These are phyloP conservation scores for Psilopogon haemacephalus DNA, from an alignment of 2,113 vertebrate species.

Conservation along the genomic window DNA sequence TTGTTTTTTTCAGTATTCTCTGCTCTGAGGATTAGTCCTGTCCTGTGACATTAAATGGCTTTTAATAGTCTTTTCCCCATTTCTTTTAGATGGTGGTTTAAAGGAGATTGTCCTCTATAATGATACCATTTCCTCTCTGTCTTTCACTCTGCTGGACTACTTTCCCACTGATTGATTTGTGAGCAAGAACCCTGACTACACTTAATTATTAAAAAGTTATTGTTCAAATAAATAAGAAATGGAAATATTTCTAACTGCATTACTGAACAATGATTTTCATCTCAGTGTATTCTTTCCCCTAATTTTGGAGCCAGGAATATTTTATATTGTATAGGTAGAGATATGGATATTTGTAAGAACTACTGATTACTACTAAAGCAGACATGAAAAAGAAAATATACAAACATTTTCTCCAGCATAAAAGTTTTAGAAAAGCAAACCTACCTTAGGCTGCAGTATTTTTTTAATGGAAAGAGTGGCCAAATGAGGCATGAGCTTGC, in stretches of 20 bases:
- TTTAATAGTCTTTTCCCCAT: not conserved
- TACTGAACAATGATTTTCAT: not conserved
- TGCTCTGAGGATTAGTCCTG: not conserved
- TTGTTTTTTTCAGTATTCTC: not conserved
- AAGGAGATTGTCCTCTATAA: not conserved
- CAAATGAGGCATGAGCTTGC: not conserved
- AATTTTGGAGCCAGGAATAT: not conserved
- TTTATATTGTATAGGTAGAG: not conserved
- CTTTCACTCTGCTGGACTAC: not conserved
- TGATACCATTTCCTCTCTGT: not conserved
- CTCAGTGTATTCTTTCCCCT: not conserved
- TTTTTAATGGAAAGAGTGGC: not conserved
- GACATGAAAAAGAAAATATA: not conserved
- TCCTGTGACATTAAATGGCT: not conserved
- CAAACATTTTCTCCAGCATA: not conserved
- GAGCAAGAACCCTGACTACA: not conserved
- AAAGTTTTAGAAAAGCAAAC: not conserved
- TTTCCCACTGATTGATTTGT: not conserved
- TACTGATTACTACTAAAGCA: not conserved
- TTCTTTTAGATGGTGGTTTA: not conserved
- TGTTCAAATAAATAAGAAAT: not conserved
- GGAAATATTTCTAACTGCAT: not conserved
- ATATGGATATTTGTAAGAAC: not conserved
- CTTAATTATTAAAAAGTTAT: constrained; percentile 31
- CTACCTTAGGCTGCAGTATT: not conserved